Evolutionary conservation across 2,888 invertebrate species (phyloP).

Genomic region (Lycia hirtaria): DNA sequence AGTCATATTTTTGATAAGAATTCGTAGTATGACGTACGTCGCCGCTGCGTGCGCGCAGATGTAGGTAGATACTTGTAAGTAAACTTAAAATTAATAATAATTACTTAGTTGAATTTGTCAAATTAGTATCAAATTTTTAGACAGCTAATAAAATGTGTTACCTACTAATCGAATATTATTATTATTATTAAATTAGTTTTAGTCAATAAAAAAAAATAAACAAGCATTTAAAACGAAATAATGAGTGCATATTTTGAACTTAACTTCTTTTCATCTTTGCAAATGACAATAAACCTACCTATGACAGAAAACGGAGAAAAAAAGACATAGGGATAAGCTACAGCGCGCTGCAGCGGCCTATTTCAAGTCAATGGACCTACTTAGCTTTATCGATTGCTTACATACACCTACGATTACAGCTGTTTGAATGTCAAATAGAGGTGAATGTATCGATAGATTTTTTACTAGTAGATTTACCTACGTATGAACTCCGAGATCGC

Average conservation of each 20-base stretch:
- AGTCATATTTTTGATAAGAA: slow-evolving; percentile 69
- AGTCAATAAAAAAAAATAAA: slow-evolving; percentile 2
- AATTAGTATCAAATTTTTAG: slow-evolving; percentile 37
- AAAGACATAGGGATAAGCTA: too few species aligned
- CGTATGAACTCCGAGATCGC: too few species aligned
- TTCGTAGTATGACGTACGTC: slow-evolving; percentile 27
- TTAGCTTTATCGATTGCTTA: too few species aligned
- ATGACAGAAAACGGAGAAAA: too few species aligned
- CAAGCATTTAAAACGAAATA: slow-evolving; percentile 11
- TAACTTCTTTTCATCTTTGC: not conserved
- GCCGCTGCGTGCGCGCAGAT: not conserved
- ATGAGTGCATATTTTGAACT: not conserved
- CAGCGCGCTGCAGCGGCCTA: too few species aligned
- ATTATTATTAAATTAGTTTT: slow-evolving; percentile 7
- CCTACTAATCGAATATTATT: slow-evolving; percentile 16
- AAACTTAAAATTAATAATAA: slow-evolving; percentile 20
- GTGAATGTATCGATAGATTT: too few species aligned
- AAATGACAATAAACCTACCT: not conserved
- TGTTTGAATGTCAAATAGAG: too few species aligned
- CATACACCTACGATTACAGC: too few species aligned
- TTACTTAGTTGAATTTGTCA: slow-evolving; percentile 27
- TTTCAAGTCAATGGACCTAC: too few species aligned
- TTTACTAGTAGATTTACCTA: too few species aligned
- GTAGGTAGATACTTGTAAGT: not conserved
- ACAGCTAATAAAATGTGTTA: slow-evolving; percentile 26